Base-by-base conservation (phyloP, 2,888 invertebrate species). In the Myopa testacea region DNA sequence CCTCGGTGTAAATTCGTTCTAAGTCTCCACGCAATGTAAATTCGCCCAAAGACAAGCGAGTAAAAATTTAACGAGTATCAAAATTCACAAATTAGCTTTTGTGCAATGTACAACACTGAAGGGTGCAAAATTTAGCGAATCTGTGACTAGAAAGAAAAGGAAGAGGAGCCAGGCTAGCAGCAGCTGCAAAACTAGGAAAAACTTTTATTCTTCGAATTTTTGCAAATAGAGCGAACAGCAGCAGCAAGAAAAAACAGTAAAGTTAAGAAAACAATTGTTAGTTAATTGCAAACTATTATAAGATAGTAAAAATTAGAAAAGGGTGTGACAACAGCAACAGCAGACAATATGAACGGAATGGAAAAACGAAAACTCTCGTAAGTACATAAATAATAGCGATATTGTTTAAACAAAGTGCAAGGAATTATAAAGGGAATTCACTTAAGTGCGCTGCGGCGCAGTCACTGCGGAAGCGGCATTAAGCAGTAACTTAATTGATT, bases 291-390 rank as follows among this genome's bases (percentile, higher is more conserved):
- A 58, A 37, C 14, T 1, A 50, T 19, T 37, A 52, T 10, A 1
- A 65, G 34, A 10, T 10, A 65, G 10, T 8, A 65, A 65, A 34
- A 65, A 5, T 14, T 8, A 38, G 10, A 14, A 65, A 65, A 10
- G 34, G 34, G 52, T 70, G 26, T 16, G n/a, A 52, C 10, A 68
- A 63, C 45, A 65, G 26, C 52, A 74, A 52, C 74, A 68, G 40
- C 38, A 67, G 72, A 75, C 80, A 85, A 82, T 68, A 87, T 87
- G 87, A 87, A 84, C 84, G 86, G 86, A 82, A 89, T 88, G 88
- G 88, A 89, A 84, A 89, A 89, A 84, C 86, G 89, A 87, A 89
- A 89, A 86, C 84, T 89, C 81, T 89, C 89, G 89, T 89, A 89
- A 89, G 89, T 89, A 84, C 4, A 80, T 75, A 75, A 78, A 80